phyloP scores from a whole-genome alignment of 2,888 invertebrate species.

The Dicyrtomina minuta region DNA sequence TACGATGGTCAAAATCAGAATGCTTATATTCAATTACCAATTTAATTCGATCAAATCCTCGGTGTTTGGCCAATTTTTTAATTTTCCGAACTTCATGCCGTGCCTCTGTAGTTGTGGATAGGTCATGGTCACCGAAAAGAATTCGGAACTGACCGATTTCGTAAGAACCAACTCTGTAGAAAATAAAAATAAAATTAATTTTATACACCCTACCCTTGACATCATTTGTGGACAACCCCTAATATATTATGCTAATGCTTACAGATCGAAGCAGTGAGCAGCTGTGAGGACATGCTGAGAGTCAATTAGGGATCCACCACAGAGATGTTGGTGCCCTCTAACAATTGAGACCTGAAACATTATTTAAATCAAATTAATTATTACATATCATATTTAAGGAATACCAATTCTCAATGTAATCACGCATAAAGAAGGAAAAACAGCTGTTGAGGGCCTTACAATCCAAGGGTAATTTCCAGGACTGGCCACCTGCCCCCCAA shows the following conservation, averaged over 20 bases:
- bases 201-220: not conserved
- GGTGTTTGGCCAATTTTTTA: slow-evolving; percentile 77
- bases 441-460: too few species aligned
- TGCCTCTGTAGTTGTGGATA: slow-evolving; percentile 71
- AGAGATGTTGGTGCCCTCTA: slow-evolving; percentile 79
- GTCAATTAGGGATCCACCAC: slow-evolving; percentile 82
- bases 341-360: slow-evolving; percentile 75
- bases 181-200: not conserved
- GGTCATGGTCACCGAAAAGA: slow-evolving; percentile 79
- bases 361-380: too few species aligned
- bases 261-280: slow-evolving; percentile 88
- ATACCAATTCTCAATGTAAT: too few species aligned
- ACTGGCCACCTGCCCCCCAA: not conserved
- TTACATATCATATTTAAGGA: too few species aligned
- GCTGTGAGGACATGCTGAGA: slow-evolving; percentile 75
- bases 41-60: not conserved
- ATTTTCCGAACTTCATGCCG: slow-evolving; percentile 76
- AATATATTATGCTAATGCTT: slow-evolving; percentile 57
- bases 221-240: slow-evolving; percentile 65
- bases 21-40: not conserved
- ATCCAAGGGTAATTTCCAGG: slow-evolving; percentile 27
- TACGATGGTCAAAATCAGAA: not conserved
- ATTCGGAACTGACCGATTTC: slow-evolving; percentile 75
- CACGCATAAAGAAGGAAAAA: slow-evolving; percentile 26
- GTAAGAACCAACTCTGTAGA: not conserved